Evolutionary conservation across 2,797 vertebrate species (phyloP), one percentile per base, ranked within the genome.

Genomic region (Pachyuromys duprasi): DNA sequence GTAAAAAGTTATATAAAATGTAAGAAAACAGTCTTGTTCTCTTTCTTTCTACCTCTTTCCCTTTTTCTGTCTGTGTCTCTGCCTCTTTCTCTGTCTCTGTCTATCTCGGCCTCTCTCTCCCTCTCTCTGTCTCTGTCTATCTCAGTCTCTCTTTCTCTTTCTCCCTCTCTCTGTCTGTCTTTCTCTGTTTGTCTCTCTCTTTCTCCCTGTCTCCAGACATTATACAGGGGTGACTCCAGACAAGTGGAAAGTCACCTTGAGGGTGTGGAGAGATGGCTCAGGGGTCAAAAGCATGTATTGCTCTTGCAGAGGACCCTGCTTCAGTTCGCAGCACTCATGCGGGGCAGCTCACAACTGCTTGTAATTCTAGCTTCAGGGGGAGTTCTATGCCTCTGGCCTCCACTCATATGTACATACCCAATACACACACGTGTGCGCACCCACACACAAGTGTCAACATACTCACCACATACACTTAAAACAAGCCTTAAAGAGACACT

Each of bases 1-100:
- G 3, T 74, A 67, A 90, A 55, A 92, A 74, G 39, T 42, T 60
- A 42, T 75, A 92, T 86, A 84, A 89, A 93, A 94, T 67, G 55
- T n/a, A 86, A 81, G 69, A 82, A 78, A 84, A 26, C 28, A 33
- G 17, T 42, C 33, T 13, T 33, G 22, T 22, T 15, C 33, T 36
- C 33, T 63, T 36, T 49, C 15, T 75, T 42, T 45, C 36, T 36
- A 7, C n/a, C 49, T 63, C 33, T 53, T 36, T 62, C 11, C 65
- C 33, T 45, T n/a, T 39, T 22, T 26, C 39, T 28, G 3, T 75
- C 22, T 31, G 24, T 24, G 20, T 70, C 36, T 60, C 60, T 57
- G 22, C 79, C 63, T 31, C 39, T 39, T 17, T n/a, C 57, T 26
- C 20, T 69, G 62, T 42, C 36, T 57, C 20, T 49, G 49, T 49